Conservation (phyloP, 2,888 invertebrate species). For the Philaethria dido region DNA sequence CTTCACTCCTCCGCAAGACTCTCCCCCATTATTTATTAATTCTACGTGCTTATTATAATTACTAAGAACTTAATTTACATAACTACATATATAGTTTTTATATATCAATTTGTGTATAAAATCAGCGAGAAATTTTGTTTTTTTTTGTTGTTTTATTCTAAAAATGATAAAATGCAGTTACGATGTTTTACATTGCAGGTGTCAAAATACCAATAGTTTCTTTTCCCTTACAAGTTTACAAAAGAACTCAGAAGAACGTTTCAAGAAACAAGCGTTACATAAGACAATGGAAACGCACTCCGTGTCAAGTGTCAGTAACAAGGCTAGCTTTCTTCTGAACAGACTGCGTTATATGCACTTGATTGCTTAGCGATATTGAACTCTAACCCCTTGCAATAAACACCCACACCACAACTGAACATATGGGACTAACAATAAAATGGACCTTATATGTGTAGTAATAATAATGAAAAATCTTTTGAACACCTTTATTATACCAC, state of each 20-base stretch:
- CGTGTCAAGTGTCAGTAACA: conserved; percentile 78
- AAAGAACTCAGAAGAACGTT: neutral
- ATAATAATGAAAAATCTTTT: conserved; percentile 27
- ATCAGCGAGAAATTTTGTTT: too few species aligned
- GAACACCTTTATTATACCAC: conserved; percentile 27
- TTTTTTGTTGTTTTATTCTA: too few species aligned
- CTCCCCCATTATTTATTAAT: too few species aligned
- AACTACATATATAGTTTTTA: too few species aligned
- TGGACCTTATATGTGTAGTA: conserved; percentile 35
- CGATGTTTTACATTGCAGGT: too few species aligned
- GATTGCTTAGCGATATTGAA: conserved; percentile 30
- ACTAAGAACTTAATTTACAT: too few species aligned
- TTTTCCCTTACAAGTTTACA: neutral
- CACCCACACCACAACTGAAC: neutral
- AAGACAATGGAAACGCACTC: conserved; percentile 59
- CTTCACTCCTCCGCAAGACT: too few species aligned
- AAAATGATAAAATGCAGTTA: too few species aligned
- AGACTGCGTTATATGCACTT: conserved; percentile 59
- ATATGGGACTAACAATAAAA: conserved; percentile 9
- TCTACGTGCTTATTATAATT: too few species aligned
- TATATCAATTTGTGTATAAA: too few species aligned
- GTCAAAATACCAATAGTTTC: neutral
- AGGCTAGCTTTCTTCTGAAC: conserved; percentile 72
- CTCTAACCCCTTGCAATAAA: conserved; percentile 40
- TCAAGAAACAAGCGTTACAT: conserved; percentile 43